Percentiles rank a stretch among this genome's conserved stretches.
Conservation (phyloP, 2,113 vertebrate genomes). For the Plecturocebus donacophilus region DNA sequence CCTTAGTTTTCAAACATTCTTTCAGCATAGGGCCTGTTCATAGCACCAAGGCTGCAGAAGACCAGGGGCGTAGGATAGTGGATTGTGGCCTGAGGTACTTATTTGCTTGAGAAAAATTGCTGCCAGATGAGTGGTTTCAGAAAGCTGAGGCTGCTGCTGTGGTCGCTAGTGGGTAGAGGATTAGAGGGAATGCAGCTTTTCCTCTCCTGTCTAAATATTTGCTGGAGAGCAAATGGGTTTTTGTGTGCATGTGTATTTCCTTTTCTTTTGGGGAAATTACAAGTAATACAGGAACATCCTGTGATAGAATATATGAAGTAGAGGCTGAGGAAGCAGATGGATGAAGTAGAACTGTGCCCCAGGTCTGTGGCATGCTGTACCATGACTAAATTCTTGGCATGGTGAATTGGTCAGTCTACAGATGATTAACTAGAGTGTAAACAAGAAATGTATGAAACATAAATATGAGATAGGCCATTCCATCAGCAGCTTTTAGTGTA, state of each 20-base stretch:
- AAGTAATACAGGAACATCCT: constrained; percentile 28
- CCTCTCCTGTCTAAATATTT: constrained; percentile 34
- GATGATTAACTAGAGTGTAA: neutral
- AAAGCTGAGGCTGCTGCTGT: constrained; percentile 10
- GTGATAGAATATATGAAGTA: neutral
- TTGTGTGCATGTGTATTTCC: neutral
- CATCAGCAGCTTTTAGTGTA: neutral
- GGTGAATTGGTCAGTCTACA: neutral
- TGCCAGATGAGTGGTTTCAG: constrained; percentile 55
- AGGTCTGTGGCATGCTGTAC: neutral
- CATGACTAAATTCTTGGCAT: neutral
- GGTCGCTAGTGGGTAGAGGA: neutral
- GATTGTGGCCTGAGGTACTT: neutral
- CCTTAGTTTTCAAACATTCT: constrained; percentile 37
- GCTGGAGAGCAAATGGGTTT: constrained; percentile 14
- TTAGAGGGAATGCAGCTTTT: neutral
- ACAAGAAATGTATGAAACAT: neutral
- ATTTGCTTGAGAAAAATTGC: constrained; percentile 48
- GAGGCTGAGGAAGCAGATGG: neutral
- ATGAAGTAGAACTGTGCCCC: neutral
- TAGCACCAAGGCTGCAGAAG: neutral
- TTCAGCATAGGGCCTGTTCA: neutral
- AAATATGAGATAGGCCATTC: neutral
- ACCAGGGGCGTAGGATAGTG: neutral
- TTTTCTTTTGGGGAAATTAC: constrained; percentile 36